Conservation (phyloP, 2,797 vertebrate species). For the Neopelma chrysocephalum region DNA sequence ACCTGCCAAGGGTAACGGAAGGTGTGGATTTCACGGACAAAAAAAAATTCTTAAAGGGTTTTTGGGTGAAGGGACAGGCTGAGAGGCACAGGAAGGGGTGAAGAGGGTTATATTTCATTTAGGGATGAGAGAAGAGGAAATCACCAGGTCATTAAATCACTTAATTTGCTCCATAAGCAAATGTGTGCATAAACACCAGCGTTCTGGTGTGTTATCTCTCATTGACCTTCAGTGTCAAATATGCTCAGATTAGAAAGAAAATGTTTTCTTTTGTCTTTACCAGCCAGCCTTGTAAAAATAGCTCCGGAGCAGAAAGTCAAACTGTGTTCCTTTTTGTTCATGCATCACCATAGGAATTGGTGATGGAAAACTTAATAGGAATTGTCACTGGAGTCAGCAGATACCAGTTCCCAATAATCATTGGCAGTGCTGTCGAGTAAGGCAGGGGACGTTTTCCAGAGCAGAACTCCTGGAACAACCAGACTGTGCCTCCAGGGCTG, state of each 20-base stretch:
- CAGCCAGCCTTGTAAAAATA: constrained; percentile 33
- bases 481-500: background rate
- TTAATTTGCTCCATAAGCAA: constrained; percentile 2
- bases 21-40: background rate
- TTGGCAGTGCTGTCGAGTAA: background rate
- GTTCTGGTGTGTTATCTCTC: background rate
- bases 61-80: background rate
- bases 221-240: constrained; percentile 8
- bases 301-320: constrained; percentile 13
- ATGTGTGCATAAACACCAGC: background rate
- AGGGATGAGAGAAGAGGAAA: background rate
- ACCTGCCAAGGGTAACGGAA: constrained; percentile 3
- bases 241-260: background rate
- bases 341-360: constrained; percentile 36
- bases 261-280: constrained; percentile 42
- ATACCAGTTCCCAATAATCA: background rate
- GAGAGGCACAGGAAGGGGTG: background rate
- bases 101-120: background rate
- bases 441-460: background rate
- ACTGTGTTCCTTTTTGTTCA: background rate
- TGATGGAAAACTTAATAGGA: constrained; percentile 36
- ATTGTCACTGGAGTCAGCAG: constrained; percentile 39
- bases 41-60: background rate
- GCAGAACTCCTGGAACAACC: background rate
- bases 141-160: background rate